phyloP scores from a whole-genome alignment of 2,888 invertebrate species.

The Isotomurus palustris region DNA sequence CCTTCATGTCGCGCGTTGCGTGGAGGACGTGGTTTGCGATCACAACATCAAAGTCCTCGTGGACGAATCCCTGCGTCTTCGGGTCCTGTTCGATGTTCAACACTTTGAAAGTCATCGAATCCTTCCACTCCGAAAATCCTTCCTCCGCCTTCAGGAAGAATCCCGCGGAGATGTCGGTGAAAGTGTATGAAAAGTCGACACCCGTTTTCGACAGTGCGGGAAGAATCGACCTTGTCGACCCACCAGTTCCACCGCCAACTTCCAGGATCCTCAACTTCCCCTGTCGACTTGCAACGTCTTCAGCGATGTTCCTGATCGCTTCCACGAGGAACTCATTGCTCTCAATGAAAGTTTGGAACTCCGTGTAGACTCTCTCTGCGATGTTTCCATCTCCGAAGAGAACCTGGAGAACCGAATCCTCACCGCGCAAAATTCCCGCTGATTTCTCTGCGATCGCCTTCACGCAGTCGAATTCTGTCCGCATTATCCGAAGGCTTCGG shows the following conservation, averaged over 20 bases:
- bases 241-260: constrained; percentile 31
- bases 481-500: too few species aligned
- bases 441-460: too few species aligned
- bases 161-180: constrained; percentile 29
- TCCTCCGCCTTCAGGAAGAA: constrained; percentile 26
- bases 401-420: too few species aligned
- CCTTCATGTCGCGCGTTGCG: constrained; percentile 15
- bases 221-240: constrained; percentile 16
- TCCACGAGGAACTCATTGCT: too few species aligned
- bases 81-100: constrained; percentile 31
- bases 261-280: constrained; percentile 19
- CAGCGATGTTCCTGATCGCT: too few species aligned
- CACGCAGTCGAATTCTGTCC: too few species aligned
- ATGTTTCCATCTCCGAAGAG: too few species aligned
- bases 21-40: constrained; percentile 29
- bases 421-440: too few species aligned
- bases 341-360: too few species aligned
- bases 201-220: constrained; percentile 16
- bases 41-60: constrained; percentile 22
- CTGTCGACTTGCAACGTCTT: too few species aligned
- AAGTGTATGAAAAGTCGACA: constrained; percentile 22
- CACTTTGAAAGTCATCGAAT: constrained; percentile 23
- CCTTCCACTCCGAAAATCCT: constrained; percentile 17
- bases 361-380: too few species aligned
- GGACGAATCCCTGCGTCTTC: constrained; percentile 22